Evolutionary conservation across 1,140 invertebrate genomes (phyloP).

Genomic region (Maconellicoccus hirsutus): DNA sequence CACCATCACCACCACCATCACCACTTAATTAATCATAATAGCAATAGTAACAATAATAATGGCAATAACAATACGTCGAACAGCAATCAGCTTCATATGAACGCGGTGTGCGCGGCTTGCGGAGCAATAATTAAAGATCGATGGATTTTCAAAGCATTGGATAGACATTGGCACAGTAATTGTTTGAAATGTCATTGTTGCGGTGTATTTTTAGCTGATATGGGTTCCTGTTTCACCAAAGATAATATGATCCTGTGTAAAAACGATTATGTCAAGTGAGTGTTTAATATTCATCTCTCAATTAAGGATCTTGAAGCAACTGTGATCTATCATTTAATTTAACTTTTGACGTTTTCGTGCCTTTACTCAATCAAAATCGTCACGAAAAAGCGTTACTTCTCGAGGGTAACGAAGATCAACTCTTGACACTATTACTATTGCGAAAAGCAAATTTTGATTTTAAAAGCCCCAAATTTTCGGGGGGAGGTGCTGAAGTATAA

Average conservation of each 20-base stretch:
- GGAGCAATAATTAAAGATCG: slow-evolving; percentile 42
- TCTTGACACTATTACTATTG: too few relatives aligned
- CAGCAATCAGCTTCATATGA: slow-evolving; percentile 22
- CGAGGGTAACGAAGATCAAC: too few relatives aligned
- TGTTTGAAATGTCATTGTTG: slow-evolving; percentile 88
- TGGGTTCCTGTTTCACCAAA: slow-evolving; percentile 84
- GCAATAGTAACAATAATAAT: slow-evolving; percentile 28
- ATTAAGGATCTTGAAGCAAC: too few relatives aligned
- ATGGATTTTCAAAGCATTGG: slow-evolving; percentile 49
- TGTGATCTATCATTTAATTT: too few relatives aligned
- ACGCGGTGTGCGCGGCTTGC: slow-evolving; percentile 40
- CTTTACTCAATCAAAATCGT: too few relatives aligned
- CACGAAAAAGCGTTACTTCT: too few relatives aligned
- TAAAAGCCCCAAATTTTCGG: too few relatives aligned
- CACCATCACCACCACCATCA: slow-evolving; percentile 25
- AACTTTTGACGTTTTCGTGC: too few relatives aligned
- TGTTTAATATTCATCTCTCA: background rate
- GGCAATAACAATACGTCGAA: slow-evolving; percentile 29
- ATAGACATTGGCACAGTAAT: slow-evolving; percentile 85
- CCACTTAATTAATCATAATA: slow-evolving; percentile 28
- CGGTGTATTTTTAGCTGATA: slow-evolving; percentile 69
- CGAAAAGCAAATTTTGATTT: too few relatives aligned
- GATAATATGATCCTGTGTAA: slow-evolving; percentile 87
- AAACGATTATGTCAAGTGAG: slow-evolving; percentile 84
- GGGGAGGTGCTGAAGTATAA: too few relatives aligned